Evolutionary conservation across 2,888 invertebrate genomes (phyloP), one percentile per base, ranked within the genome.

Genomic region (Hirtodrosophila duncani): DNA sequence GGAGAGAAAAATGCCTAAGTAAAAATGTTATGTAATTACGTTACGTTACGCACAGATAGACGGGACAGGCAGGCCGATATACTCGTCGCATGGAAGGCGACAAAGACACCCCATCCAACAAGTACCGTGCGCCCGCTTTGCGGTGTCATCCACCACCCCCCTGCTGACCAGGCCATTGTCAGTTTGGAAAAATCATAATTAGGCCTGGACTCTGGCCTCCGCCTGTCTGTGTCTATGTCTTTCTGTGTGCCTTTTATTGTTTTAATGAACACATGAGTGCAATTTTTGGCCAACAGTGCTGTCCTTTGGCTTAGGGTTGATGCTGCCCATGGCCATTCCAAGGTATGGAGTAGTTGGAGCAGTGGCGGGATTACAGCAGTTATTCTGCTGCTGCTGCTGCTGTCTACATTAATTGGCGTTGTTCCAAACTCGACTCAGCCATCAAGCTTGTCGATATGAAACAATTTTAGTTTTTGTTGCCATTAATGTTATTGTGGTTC

Each of bases 11-110:
- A 77, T 72, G 62, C 51, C 64, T 78, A 65, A 58, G 67, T 67
- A 74, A 72, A 78, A 78, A 72, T 70, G 72, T 72, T 72, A 70
- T 78, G 72, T 72, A 72, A 72, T 72, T 72, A 72, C 72, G 65
- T 64, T 56, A 59, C 70, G 78, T 78, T 78, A 70, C 78, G 78
- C 74, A 74, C 72, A 72, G 72, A 72, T 72, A 72, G 72, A 62
- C 66, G 60, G 48, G 50, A 45, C 51, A 55, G 57, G 29, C 36
- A 21, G 24, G 23, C 20, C n/a, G 31, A 21, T 11, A 9, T 10
- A 9, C 11, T 6, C 30, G 1, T 2, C n/a, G 7, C 20, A 0
- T 3, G 4, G 1, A 14, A n/a, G 29, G 18, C 8, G 9, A 11
- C 56, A 46, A 55, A 13, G 11, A 18, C 30, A 14, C 14, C 30